Evolutionary conservation across 2,113 vertebrate genomes (phyloP).

Genomic region (Nyctereutes procyonoides): DNA sequence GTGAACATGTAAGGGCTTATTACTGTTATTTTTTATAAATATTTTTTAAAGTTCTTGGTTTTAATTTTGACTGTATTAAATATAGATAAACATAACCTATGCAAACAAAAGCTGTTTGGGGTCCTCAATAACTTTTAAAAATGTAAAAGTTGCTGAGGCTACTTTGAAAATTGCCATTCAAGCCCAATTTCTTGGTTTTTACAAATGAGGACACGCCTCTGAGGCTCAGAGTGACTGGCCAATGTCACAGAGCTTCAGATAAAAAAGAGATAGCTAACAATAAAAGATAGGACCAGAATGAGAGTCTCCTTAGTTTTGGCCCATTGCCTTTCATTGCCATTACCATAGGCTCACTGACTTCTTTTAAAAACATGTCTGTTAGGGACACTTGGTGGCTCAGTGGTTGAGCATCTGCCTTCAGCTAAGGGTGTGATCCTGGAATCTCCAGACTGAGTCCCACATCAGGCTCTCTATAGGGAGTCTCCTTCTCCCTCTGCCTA

Average conservation of each 20-base stretch:
- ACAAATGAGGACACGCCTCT: not conserved
- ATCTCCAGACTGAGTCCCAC: too few relatives aligned
- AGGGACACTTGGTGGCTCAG: not conserved
- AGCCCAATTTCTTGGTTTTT: not conserved
- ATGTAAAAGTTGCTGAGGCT: not conserved
- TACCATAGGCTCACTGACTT: not conserved
- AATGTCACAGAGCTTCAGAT: not conserved
- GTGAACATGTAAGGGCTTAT: not conserved
- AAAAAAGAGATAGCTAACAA: not conserved
- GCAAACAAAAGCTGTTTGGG: not conserved
- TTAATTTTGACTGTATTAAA: slow-evolving; percentile 9
- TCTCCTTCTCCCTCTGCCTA: too few relatives aligned
- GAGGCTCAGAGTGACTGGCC: not conserved
- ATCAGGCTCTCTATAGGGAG: too few relatives aligned
- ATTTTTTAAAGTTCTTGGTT: slow-evolving; percentile 7
- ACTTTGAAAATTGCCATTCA: not conserved
- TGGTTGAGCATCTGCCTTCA: too few relatives aligned
- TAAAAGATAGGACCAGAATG: not conserved
- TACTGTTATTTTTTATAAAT: not conserved
- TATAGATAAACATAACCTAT: not conserved
- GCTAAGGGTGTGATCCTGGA: too few relatives aligned
- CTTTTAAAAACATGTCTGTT: not conserved
- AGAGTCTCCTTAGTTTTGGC: not conserved
- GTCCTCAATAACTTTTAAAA: not conserved
- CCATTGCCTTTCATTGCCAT: not conserved